A percentile compares a stretch with the other conserved stretches of the same genome.
These are phyloP conservation scores for Pelecanoides urinatrix DNA, from an alignment of 2,113 vertebrate genomes.

Conservation along the genomic window DNA sequence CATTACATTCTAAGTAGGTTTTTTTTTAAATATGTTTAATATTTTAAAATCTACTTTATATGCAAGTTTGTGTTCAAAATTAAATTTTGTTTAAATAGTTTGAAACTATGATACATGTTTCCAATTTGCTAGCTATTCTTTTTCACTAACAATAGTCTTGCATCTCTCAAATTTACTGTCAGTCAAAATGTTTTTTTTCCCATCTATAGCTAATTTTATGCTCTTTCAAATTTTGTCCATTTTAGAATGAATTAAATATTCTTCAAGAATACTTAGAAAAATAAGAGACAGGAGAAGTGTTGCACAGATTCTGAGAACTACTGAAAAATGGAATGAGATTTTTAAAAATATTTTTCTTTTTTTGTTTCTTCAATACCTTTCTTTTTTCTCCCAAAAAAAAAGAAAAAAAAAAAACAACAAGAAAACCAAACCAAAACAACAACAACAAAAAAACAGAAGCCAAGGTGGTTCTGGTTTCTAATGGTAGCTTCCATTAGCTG, in stretches of 20 bases:
- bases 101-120: background rate
- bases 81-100: background rate
- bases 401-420: too few relatives aligned
- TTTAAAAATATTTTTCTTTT: background rate
- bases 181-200: background rate
- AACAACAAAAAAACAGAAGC: background rate
- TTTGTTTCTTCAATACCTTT: background rate
- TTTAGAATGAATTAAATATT: background rate
- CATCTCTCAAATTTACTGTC: background rate
- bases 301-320: background rate
- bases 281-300: background rate
- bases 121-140: background rate
- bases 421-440: too few relatives aligned
- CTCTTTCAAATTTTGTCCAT: background rate
- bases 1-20: background rate
- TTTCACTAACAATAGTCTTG: background rate
- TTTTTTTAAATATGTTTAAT: background rate
- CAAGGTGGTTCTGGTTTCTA: background rate
- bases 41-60: background rate
- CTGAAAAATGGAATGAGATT: background rate
- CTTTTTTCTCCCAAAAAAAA: background rate
- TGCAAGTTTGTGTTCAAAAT: background rate
- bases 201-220: background rate
- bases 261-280: background rate
- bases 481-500: background rate